Evolutionary conservation across 2,113 vertebrate species (phyloP).

Genomic region (Agapornis roseicollis): DNA sequence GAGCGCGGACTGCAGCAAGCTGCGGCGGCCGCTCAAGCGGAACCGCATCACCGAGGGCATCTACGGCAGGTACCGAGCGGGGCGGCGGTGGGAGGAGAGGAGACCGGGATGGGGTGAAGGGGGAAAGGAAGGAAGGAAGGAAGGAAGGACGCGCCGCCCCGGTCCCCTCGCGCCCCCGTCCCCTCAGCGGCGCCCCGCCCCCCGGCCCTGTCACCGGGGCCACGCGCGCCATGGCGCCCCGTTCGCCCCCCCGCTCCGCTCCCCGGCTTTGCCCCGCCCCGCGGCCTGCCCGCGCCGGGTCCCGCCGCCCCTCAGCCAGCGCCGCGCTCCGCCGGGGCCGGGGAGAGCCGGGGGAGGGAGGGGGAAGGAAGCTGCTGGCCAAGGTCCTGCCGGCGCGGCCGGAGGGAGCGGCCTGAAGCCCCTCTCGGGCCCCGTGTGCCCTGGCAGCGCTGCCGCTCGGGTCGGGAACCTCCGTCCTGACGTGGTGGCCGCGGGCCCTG

Average conservation of each 20-base stretch:
- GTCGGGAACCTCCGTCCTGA: background rate
- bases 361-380: background rate
- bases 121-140: no score
- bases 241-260: background rate
- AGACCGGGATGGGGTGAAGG: no score
- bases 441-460: background rate
- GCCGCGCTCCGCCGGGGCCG: background rate
- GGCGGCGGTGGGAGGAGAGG: no score
- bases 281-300: background rate
- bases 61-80: no score
- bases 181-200: no score
- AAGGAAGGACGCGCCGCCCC: no score
- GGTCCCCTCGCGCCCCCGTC: no score
- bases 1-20: no score
- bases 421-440: background rate
- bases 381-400: background rate
- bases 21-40: no score
- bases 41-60: no score
- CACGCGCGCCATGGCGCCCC: background rate
- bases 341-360: background rate
- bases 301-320: background rate
- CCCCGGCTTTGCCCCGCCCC: background rate
- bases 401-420: background rate
- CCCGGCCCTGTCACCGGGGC: no score
- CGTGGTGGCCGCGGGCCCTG: background rate